Evolutionary conservation across 2,113 vertebrate genomes (phyloP).

Genomic region (Rhadina sibilatrix): DNA sequence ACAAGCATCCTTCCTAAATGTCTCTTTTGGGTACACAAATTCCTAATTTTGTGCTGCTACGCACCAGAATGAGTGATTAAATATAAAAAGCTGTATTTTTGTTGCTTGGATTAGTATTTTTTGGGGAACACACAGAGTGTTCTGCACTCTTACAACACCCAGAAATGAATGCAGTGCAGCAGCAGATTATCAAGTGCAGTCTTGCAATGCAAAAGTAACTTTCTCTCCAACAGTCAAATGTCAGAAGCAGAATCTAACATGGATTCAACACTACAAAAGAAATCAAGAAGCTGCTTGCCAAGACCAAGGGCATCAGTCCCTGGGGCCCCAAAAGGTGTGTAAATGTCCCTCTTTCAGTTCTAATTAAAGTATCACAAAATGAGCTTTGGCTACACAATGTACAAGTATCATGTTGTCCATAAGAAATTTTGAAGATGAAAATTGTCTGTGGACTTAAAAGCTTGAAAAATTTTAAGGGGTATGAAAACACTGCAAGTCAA

Average conservation of each 20-base stretch:
- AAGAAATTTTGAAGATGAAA: not conserved
- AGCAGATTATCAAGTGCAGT: not conserved
- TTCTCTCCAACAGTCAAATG: not conserved
- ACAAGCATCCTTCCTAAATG: not conserved
- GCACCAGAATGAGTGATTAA: not conserved
- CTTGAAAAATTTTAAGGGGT: not conserved
- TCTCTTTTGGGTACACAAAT: not conserved
- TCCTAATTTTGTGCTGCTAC: not conserved
- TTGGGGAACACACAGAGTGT: not conserved
- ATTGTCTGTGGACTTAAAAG: not conserved
- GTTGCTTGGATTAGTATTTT: not conserved
- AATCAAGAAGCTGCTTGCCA: not conserved
- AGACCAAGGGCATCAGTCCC: not conserved
- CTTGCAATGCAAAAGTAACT: not conserved
- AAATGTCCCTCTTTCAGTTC: not conserved
- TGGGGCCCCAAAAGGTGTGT: not conserved
- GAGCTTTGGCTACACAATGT: not conserved
- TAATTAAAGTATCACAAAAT: not conserved
- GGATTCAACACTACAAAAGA: not conserved
- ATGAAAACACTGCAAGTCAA: not conserved
- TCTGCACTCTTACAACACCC: not conserved
- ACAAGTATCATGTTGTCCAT: not conserved
- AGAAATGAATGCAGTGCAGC: not conserved
- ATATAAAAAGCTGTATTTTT: not conserved
- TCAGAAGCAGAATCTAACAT: not conserved